Evolutionary conservation across 2,888 invertebrate species (phyloP), one percentile per base, ranked within the genome.

Genomic region (Lasioglossum zephyrum): DNA sequence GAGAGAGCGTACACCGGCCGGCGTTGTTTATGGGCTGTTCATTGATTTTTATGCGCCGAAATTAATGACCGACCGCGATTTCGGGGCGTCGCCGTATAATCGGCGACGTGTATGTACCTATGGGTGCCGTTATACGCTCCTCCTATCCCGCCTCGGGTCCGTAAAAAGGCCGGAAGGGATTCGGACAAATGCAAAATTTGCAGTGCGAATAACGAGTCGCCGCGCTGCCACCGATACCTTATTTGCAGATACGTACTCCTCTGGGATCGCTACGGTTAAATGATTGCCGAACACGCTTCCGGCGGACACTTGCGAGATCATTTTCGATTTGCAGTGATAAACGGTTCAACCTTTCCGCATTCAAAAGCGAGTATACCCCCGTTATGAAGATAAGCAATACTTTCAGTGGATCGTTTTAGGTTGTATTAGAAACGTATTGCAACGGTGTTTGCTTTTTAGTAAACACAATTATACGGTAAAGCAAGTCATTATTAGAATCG

Each of bases 31-130:
- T 94, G 94, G 94, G 92, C 95, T 94, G 95, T 94, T 95, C 94
- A 95, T 95, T 95, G 95, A 95, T 95, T 95, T 95, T 95, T 95
- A 95, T 95, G 91, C 93, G 91, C 91, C 91, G 91, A 94, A 94
- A 95, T 95, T 95, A 95, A 95, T 94, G 95, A 94, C 93, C 93
- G 92, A 92, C 90, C 92, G 92, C 93, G 94, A 94, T 95, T 95
- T 94, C 91, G 92, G 92, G 88, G 91, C 91, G 92, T 92, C 92
- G 92, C 92, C 93, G 88, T 93, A 92, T 92, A 93, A 93, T 92
- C 92, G 92, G 84, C 91, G 88, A 91, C 90, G 89, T 87, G 90
- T 85, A 87, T 89, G 88, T 91, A 92, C 91, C 90, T 92, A 84
- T 89, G 89, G 92, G 91, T 89, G 87, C 86, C 85, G 91, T 92